These are phyloP conservation scores for Papilio polytes DNA, from an alignment of 1,140 invertebrate genomes.

Conservation along the genomic window DNA sequence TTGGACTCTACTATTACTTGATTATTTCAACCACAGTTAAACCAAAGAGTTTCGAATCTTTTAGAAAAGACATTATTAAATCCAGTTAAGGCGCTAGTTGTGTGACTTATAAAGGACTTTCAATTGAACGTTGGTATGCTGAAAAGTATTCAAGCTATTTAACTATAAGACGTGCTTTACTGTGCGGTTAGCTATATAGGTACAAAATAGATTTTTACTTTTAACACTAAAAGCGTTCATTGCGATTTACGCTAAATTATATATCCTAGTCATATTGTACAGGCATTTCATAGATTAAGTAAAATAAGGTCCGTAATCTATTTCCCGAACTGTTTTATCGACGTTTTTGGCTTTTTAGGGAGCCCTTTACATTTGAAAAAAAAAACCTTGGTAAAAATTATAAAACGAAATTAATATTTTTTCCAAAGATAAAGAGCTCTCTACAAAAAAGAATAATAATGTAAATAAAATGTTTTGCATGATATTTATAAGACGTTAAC, in stretches of 20 bases:
- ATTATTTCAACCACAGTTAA: neutral
- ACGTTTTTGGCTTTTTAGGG: slow-evolving; percentile 48
- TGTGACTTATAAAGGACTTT: slow-evolving; percentile 1
- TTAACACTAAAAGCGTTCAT: slow-evolving; percentile 54
- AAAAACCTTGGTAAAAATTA: neutral
- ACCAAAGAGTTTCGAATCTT: neutral
- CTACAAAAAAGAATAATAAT: slow-evolving; percentile 45
- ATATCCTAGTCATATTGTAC: slow-evolving; percentile 80
- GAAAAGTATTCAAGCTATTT: neutral
- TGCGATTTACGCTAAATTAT: slow-evolving; percentile 63
- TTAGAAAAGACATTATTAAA: neutral
- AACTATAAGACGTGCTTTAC: slow-evolving; percentile 7
- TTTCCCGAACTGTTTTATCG: slow-evolving; percentile 68
- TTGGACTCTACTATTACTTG: neutral
- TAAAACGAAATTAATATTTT: slow-evolving; percentile 10
- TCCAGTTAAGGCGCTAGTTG: neutral
- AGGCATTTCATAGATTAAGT: slow-evolving; percentile 63
- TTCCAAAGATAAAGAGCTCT: slow-evolving; percentile 24
- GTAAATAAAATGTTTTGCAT: slow-evolving; percentile 76
- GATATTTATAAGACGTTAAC: slow-evolving; percentile 74
- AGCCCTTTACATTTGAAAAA: slow-evolving; percentile 19
- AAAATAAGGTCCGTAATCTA: slow-evolving; percentile 61
- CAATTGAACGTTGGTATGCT: neutral
- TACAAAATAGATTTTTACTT: slow-evolving; percentile 67
- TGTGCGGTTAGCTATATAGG: slow-evolving; percentile 34